phyloP scores from a whole-genome alignment of 2,113 vertebrate genomes.

The Lagopus muta region DNA sequence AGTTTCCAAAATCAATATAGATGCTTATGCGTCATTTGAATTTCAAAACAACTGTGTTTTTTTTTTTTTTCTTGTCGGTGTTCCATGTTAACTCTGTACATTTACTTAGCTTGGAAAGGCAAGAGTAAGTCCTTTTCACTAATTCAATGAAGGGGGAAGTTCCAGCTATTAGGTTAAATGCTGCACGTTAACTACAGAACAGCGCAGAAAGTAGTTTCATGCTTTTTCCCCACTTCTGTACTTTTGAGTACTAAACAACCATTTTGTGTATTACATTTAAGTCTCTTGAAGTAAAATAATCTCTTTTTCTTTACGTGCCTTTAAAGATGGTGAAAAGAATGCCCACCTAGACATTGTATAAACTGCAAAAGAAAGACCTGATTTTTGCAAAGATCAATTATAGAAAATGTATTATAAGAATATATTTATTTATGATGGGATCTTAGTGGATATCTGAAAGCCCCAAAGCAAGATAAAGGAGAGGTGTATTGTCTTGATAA shows the following conservation, averaged over 20 bases:
- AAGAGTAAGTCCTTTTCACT: background rate
- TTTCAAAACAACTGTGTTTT: background rate
- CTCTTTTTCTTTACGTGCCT: background rate
- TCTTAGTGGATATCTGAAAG: background rate
- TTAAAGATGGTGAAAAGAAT: background rate
- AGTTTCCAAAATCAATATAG: background rate
- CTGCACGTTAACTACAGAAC: background rate
- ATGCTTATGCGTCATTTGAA: background rate
- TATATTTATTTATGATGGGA: background rate
- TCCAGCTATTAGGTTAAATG: background rate
- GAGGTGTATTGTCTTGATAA: background rate
- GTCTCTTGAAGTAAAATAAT: background rate
- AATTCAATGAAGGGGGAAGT: background rate
- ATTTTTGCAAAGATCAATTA: background rate
- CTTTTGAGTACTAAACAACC: background rate
- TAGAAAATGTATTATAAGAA: background rate
- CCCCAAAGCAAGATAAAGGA: background rate
- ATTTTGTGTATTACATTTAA: background rate
- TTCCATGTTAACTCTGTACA: background rate
- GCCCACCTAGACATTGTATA: background rate
- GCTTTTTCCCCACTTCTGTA: background rate
- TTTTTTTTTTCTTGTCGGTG: background rate
- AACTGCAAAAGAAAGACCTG: background rate
- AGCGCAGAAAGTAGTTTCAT: background rate
- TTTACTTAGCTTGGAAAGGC: background rate